Base-by-base conservation (phyloP, 1,140 invertebrate genomes). In the Ips nitidus region DNA sequence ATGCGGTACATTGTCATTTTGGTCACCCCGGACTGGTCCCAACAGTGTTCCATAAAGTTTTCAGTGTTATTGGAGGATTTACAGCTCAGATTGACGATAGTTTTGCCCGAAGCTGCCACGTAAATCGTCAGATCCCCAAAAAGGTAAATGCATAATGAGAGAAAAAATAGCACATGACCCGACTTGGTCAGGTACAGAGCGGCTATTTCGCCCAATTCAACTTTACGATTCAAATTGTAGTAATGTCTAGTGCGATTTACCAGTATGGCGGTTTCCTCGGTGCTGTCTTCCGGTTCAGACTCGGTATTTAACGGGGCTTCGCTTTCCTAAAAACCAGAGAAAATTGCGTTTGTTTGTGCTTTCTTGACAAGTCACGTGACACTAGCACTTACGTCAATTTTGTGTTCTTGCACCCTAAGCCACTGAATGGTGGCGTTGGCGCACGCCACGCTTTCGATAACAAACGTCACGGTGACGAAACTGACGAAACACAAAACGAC, bases 51-150 rank as follows among this genome's bases (percentile, higher is more conserved):
- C 59, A 57, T 68, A 58, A 72, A 77, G 65, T 78, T 72, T 64
- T 75, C 75, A 5, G 73, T 68, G 62, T 74, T 65, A 66, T 73
- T 75, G 37, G 65, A 70, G 40, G 64, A 72, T 42, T 73, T 75
- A 73, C 97, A 99, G 61, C 90, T 84, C 71, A 97, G 88, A 84
- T 99, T 95, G 76, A 93, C 86, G 41, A 98, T 77, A 39, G 94
- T 95, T 81, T 97, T 97, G 1, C 94, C 90, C 22, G 99, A 92
- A 3, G 94, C 96, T 6, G 95, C 92, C 40, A 90, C 90, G 80
- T 99, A 99, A 75, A 99, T 99, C 53, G 95, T 91, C 67, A 99
- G 83, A 83, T 99, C 97, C 64, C 98, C 97, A 83, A 95, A 99
- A 39, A 99, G 82, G 84, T 99, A 99, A 7, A 98, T 83, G 74